Evolutionary conservation across 2,888 invertebrate genomes (phyloP).

Genomic region (Drosophila trichaetosa): DNA sequence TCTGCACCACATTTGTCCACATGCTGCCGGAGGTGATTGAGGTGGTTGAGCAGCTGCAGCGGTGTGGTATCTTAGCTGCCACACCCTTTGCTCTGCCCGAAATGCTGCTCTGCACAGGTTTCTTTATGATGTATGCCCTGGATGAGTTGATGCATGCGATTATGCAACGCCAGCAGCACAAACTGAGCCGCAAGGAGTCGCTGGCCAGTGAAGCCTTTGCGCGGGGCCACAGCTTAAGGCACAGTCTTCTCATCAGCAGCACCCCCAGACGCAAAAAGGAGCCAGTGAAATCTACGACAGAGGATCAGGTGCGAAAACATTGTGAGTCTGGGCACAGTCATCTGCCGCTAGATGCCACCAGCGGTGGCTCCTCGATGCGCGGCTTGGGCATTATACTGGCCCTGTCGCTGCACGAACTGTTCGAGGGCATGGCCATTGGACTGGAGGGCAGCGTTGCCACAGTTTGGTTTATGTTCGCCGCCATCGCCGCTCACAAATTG

Average conservation of each 20-base stretch:
- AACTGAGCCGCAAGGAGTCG: slow-evolving; percentile 66
- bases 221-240: slow-evolving; percentile 80
- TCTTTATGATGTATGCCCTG: slow-evolving; percentile 92
- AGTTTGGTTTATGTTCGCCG: slow-evolving; percentile 93
- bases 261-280: not conserved
- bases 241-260: slow-evolving; percentile 73
- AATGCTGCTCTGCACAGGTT: slow-evolving; percentile 90
- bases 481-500: slow-evolving; percentile 93
- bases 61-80: slow-evolving; percentile 84
- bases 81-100: slow-evolving; percentile 89
- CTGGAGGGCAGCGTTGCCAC: slow-evolving; percentile 88
- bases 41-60: slow-evolving; percentile 87
- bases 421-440: slow-evolving; percentile 94
- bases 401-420: slow-evolving; percentile 93
- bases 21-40: slow-evolving; percentile 92
- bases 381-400: slow-evolving; percentile 93
- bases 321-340: slow-evolving; percentile 63
- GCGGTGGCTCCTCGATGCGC: slow-evolving; percentile 86
- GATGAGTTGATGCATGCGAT: slow-evolving; percentile 92
- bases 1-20: slow-evolving; percentile 93
- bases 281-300: not conserved
- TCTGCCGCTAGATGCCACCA: slow-evolving; percentile 55
- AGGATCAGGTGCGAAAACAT: slow-evolving; percentile 10
- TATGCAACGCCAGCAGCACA: slow-evolving; percentile 86
- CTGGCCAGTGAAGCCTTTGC: slow-evolving; percentile 81